These are phyloP conservation scores for Selene dorsalis DNA, from an alignment of 2,797 vertebrate species.

Conservation along the genomic window DNA sequence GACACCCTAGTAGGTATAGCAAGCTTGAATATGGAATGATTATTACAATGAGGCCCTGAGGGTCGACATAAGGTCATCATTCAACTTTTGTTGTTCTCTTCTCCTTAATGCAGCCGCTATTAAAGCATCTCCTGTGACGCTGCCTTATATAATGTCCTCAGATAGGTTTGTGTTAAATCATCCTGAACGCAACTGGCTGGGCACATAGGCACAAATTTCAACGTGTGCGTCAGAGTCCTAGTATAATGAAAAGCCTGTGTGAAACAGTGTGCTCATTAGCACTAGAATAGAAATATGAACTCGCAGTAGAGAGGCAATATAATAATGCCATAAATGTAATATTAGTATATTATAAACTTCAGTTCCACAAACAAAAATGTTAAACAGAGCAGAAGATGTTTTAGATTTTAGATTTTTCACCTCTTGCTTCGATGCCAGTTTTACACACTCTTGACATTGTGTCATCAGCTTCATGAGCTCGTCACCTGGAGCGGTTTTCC, in stretches of 20 bases:
- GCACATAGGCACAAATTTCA: conserved; percentile 8
- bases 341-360: no score
- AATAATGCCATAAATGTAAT: background rate
- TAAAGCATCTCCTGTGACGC: background rate
- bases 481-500: no score
- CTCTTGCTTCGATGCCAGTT: no score
- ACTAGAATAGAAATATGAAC: conserved; percentile 16
- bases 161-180: background rate
- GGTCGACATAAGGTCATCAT: conserved; percentile 1
- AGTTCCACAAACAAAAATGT: background rate
- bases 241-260: conserved; percentile 6
- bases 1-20: no score
- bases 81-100: background rate
- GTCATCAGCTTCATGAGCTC: no score
- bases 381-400: no score
- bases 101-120: background rate
- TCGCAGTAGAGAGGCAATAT: background rate
- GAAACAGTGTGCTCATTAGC: conserved; percentile 21
- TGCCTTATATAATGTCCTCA: background rate
- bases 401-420: no score
- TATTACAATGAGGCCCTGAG: background rate
- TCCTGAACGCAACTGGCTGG: background rate
- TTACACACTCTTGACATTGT: no score
- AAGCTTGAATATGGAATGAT: background rate
- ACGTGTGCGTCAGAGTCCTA: background rate